Conservation (phyloP, 2,113 vertebrate genomes). For the Syrmaticus mikado region DNA sequence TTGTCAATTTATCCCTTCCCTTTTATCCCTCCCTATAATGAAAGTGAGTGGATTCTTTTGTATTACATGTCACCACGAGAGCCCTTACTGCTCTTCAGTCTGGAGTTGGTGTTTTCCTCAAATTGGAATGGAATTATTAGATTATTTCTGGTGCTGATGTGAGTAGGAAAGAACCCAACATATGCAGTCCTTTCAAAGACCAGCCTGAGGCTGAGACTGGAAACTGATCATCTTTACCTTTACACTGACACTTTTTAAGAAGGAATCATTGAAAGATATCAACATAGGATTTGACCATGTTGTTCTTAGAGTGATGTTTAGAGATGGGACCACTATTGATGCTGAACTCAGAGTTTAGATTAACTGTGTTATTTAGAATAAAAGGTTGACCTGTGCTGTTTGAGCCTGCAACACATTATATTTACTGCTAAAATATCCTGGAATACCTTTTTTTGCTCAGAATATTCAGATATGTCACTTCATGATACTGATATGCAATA, state of each 20-base stretch:
- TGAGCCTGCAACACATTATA: constrained; percentile 67
- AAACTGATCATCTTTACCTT: constrained; percentile 33
- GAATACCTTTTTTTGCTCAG: constrained; percentile 61
- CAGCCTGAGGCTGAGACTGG: constrained; percentile 47
- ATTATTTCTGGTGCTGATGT: constrained; percentile 5
- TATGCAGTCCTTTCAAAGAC: background rate
- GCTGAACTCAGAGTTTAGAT: constrained; percentile 28
- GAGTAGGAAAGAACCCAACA: background rate
- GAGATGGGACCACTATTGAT: constrained; percentile 40
- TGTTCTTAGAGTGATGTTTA: constrained; percentile 21
- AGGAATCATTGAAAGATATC: background rate
- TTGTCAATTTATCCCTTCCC: background rate
- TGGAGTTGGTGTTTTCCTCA: background rate
- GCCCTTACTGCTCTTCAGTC: background rate
- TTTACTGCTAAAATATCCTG: constrained; percentile 63
- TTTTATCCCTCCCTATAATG: background rate
- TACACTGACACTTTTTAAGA: constrained; percentile 49
- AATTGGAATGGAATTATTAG: background rate
- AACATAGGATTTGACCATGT: background rate
- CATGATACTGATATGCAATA: constrained; percentile 73
- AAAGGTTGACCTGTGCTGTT: constrained; percentile 53
- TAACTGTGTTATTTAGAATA: constrained; percentile 20
- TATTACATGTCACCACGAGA: background rate
- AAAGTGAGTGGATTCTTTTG: constrained; percentile 9
- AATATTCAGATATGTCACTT: constrained; percentile 69